Evolutionary conservation across 2,113 vertebrate species (phyloP), one percentile per base, ranked within the genome.

Genomic region (Salminus brasiliensis): DNA sequence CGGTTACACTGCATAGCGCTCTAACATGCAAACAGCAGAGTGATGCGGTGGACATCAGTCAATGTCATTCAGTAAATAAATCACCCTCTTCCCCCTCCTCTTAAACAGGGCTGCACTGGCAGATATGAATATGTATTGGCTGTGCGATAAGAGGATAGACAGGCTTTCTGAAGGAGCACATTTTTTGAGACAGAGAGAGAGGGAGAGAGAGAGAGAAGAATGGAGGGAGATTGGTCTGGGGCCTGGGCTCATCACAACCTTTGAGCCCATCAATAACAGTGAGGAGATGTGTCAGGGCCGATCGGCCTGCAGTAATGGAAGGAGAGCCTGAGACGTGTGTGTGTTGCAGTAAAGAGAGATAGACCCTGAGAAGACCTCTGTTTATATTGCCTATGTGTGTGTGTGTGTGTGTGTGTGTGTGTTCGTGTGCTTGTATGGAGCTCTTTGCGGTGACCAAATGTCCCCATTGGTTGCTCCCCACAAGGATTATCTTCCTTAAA

Each of bases 261-360:
- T 84, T 83, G 86, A 68, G 86, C 79, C 82, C 80, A 89, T 86
- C 80, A 78, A 81, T 76, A 76, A 72, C 36, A 76, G 41, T 41
- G 47, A 72, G 29, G 25, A 43, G 69, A 72, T 49, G 39, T 67
- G 72, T 76, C 77, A 80, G 66, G 53, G 71, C 59, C 49, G 52
- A 72, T 41, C 39, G 60, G 13, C 30, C 59, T 45, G 60, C 41
- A 76, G 62, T 72, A 76, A 39, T 69, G 65, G 43, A 45, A 60
- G 55, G 8, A 41, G 60, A 27, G 15, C 47, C 6, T 25, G 9
- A 39, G 18, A 57, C 34, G 34, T 55, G n/a, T 70, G 66, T 69
- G 41, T 76, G 41, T 80, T 65, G 57, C 72, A 15, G 12, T n/a
- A n/a, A n/a, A n/a, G n/a, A n/a, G n/a, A 60, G 53, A 15, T 18